Conservation (phyloP, 2,888 invertebrate species). For the Melinaea menophilus region DNA sequence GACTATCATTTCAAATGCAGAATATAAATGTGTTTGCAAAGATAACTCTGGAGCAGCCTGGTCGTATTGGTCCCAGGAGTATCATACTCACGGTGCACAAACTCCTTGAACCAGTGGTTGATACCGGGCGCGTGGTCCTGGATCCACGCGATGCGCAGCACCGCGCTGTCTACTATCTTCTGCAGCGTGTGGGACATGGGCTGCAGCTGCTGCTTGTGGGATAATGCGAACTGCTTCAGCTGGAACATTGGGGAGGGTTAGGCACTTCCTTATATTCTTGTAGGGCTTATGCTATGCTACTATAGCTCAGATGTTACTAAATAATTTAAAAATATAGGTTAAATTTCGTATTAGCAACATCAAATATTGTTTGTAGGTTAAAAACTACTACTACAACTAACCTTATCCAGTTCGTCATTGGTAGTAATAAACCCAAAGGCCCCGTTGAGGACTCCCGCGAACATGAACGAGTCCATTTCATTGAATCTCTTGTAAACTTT, state of each 20-base stretch:
- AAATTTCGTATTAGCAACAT: not conserved
- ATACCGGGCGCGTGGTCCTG: constrained; percentile 48
- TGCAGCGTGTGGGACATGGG: constrained; percentile 66
- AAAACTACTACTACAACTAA: constrained; percentile 26
- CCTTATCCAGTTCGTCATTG: constrained; percentile 55
- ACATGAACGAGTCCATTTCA: constrained; percentile 61
- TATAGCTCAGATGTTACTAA: no score
- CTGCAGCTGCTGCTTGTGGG: constrained; percentile 55
- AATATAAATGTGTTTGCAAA: not conserved
- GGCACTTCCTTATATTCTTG: no score
- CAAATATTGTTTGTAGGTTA: not conserved
- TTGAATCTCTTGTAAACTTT: constrained; percentile 68
- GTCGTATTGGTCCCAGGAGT: no score
- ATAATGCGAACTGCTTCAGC: constrained; percentile 61
- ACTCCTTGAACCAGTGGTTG: constrained; percentile 60
- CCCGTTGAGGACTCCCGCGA: constrained; percentile 55
- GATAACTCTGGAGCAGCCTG: no score
- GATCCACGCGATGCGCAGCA: constrained; percentile 60
- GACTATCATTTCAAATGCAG: not conserved
- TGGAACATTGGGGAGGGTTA: constrained; percentile 31
- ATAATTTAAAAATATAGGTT: no score
- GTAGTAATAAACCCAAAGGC: constrained; percentile 60
- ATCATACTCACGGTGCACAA: constrained; percentile 45
- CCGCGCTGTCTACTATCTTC: constrained; percentile 64
- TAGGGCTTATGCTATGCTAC: no score